phyloP scores from a whole-genome alignment of 2,113 vertebrate species.

The Chrysemys picta region DNA sequence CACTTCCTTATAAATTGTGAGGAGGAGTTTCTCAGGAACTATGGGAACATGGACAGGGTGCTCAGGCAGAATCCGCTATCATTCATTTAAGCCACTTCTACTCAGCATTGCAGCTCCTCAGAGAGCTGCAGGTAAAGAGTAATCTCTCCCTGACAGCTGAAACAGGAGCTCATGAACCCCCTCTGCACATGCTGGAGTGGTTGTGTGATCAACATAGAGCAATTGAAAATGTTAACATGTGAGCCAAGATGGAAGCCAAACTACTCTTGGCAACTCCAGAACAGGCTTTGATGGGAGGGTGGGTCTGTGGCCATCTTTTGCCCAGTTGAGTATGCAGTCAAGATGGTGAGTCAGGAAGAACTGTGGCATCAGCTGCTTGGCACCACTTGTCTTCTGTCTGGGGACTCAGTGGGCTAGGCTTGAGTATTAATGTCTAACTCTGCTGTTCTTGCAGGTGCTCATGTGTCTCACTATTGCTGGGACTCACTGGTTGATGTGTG shows the following conservation, averaged over 20 bases:
- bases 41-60: neutral
- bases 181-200: neutral
- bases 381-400: neutral
- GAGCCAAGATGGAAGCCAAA: neutral
- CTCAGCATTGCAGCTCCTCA: neutral
- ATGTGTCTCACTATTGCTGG: neutral
- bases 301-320: neutral
- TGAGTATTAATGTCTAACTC: neutral
- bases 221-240: neutral
- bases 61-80: neutral
- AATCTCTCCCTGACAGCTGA: neutral
- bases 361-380: neutral
- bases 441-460: neutral
- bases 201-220: neutral
- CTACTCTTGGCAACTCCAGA: neutral
- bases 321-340: neutral
- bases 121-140: too few relatives aligned
- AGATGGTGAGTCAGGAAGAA: neutral
- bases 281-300: too few relatives aligned
- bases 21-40: neutral
- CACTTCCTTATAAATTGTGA: fast-evolving
- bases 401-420: neutral
- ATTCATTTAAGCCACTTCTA: neutral
- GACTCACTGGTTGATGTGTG: neutral
- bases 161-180: neutral